Evolutionary conservation across 2,888 invertebrate genomes (phyloP).

Genomic region (Agapostemon virescens): DNA sequence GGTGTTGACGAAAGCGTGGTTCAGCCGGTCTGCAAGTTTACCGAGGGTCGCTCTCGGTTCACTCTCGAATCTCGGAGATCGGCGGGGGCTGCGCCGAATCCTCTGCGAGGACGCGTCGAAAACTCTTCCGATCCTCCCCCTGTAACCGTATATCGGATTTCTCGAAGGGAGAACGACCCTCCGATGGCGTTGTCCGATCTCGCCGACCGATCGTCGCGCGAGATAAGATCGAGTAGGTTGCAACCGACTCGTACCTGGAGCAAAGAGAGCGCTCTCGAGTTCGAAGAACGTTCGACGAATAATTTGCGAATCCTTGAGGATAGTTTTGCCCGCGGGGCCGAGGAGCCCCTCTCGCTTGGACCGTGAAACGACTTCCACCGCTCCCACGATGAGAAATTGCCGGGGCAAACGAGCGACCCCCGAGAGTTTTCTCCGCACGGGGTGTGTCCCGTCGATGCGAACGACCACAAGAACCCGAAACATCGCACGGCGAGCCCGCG

Average conservation of each 20-base stretch:
- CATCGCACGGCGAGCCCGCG: too few relatives aligned
- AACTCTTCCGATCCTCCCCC: background rate
- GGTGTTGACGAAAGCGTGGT: background rate
- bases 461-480: too few relatives aligned
- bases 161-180: background rate
- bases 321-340: background rate
- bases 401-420: background rate
- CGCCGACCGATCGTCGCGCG: background rate
- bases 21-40: too few relatives aligned
- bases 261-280: background rate
- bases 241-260: background rate
- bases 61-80: background rate
- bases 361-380: background rate
- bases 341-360: background rate
- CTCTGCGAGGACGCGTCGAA: background rate
- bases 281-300: background rate
- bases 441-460: too few relatives aligned
- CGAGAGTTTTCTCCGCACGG: too few relatives aligned
- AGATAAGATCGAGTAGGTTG: constrained; percentile 12
- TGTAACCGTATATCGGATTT: background rate
- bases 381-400: background rate
- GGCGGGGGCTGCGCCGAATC: background rate
- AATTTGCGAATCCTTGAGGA: background rate
- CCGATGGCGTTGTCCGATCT: background rate
- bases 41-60: background rate